phyloP scores from a whole-genome alignment of 2,888 invertebrate species.

The Cataglyphis albicans region DNA sequence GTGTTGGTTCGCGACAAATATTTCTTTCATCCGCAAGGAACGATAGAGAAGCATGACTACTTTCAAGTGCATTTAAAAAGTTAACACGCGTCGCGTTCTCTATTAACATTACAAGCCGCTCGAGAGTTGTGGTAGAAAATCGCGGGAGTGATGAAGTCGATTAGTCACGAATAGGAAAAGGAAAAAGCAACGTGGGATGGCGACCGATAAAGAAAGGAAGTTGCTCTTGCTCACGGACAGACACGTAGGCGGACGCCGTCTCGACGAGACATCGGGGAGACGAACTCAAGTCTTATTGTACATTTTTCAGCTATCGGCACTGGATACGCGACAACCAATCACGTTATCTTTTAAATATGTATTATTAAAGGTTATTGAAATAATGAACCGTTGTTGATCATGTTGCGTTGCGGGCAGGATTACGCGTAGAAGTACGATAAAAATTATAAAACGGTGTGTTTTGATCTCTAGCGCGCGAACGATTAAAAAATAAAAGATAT shows the following conservation, averaged over 20 bases:
- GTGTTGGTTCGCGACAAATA: not conserved
- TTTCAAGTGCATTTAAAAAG: not conserved
- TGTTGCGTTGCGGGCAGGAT: conserved; percentile 75
- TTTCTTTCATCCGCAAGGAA: not conserved
- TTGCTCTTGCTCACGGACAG: conserved; percentile 73
- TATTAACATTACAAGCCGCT: conserved; percentile 15
- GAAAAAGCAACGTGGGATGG: conserved; percentile 38
- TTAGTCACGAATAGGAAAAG: conserved; percentile 13
- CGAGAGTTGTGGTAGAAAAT: conserved; percentile 30
- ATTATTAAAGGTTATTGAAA: conserved; percentile 77
- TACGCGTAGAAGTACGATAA: conserved; percentile 55
- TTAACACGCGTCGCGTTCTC: conserved; percentile 24
- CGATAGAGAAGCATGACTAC: not conserved
- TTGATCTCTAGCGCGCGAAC: conserved; percentile 58
- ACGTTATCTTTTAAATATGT: conserved; percentile 84
- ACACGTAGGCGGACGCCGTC: conserved; percentile 67
- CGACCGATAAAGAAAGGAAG: conserved; percentile 46
- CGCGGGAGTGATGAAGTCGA: conserved; percentile 35
- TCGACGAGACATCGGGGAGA: conserved; percentile 49
- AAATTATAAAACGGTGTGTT: conserved; percentile 36
- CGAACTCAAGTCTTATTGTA: conserved; percentile 66
- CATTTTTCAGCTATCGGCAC: conserved; percentile 77
- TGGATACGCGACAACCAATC: conserved; percentile 85
- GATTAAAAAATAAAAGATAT: conserved; percentile 68
- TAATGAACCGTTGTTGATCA: conserved; percentile 82